Base-by-base conservation (phyloP, 2,113 vertebrate genomes). In the Bufo gargarizans region DNA sequence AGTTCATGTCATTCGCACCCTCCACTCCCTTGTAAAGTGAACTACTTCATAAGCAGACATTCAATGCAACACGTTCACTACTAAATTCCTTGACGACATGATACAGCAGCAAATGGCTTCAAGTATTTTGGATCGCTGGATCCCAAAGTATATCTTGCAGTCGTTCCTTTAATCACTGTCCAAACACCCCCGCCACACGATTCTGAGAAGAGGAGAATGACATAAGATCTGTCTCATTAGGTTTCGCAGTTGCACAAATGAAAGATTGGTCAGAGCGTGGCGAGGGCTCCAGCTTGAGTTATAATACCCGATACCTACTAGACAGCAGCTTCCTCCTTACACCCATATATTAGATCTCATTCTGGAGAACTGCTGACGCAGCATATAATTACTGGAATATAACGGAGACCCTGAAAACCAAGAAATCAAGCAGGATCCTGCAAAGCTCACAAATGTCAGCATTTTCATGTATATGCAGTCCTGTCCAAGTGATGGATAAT, bases 221-320 rank as follows among this genome's bases (percentile, higher is more conserved):
- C 79, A 88, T 78, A 7, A 74, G 86, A 88, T 88, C 86, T 61
- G 78, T 59, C 33, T 72, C 78, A 87, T 82, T 88, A n/a, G 33
- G 74, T 88, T 88, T 82, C 65, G 13, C 86, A 88, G 78, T 74
- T 82, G 86, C 55, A 74, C 86, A 82, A 88, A 82, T 88, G 86
- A 88, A 88, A 88, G 86, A 88, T 88, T 67, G 79, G 78, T 88
- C 43, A 47, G 16, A 82, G 67, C 65, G 82, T 78, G 19, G n/a
- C 58, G 63, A 88, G 55, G 47, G 61, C 45, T 55, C 77, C 84
- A 77, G 49, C 59, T 82, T 59, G 49, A 61, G 50, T 72, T 72
- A 0, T 72, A 81, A 22, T 20, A 72, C 71, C 4, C 22, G 65
- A 72, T 49, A 58, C 6, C 59, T 67, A 16, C 59, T 78, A 67